phyloP scores from a whole-genome alignment of 2,888 invertebrate species.

The Hanleya hanleyi region DNA sequence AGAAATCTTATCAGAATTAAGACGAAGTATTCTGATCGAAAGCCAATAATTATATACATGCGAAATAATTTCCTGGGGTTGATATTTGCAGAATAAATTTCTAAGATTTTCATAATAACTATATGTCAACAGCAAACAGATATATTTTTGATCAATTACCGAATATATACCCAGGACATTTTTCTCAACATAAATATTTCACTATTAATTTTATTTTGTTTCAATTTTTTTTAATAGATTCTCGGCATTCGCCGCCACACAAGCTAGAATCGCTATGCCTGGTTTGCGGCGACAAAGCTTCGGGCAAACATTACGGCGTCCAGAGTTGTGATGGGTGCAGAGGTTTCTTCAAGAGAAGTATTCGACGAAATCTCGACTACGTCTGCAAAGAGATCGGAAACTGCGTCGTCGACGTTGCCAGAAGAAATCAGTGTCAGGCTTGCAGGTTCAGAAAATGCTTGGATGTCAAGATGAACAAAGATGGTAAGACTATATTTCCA shows the following conservation, averaged over 20 bases:
- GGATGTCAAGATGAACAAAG: slow-evolving; percentile 93
- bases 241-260: background rate
- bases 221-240: background rate
- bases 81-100: too few species aligned
- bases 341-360: slow-evolving; percentile 95
- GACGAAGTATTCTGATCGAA: too few species aligned
- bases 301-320: slow-evolving; percentile 78
- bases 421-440: slow-evolving; percentile 95
- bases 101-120: too few species aligned
- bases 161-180: too few species aligned
- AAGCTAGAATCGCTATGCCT: slow-evolving; percentile 75
- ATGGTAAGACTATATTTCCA: slow-evolving; percentile 80
- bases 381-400: slow-evolving; percentile 91
- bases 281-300: slow-evolving; percentile 74
- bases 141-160: too few species aligned
- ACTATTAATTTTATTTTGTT: too few species aligned
- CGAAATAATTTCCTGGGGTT: too few species aligned
- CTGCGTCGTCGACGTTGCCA: slow-evolving; percentile 92
- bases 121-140: too few species aligned
- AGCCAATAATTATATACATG: too few species aligned
- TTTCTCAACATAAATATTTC: too few species aligned
- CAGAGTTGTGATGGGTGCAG: slow-evolving; percentile 78
- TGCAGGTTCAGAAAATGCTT: slow-evolving; percentile 94
- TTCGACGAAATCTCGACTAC: slow-evolving; percentile 90
- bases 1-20: too few species aligned